Base-by-base conservation (phyloP, 2,888 invertebrate species). In the Azorinus chamasolen region DNA sequence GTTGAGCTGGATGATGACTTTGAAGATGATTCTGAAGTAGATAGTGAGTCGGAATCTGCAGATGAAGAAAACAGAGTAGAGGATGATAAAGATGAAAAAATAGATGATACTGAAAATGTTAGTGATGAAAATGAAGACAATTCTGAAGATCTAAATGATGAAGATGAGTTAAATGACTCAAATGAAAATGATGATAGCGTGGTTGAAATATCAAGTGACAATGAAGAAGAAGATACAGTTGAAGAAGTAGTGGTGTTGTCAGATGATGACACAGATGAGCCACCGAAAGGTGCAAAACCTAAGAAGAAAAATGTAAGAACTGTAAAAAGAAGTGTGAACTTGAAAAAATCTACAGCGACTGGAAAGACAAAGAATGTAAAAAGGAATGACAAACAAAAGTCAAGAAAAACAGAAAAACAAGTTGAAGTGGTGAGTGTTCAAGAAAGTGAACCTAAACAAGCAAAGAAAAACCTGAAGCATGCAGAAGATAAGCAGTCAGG, bases 21-120 rank as follows among this genome's bases (percentile, higher is more conserved):
- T 5, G 80, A 77, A 14, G 75, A 54, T 20, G 82, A 79, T 71
- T 69, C 74, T 14, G 79, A 79, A 12, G 77, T 69, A 12, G 63
- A 59, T 2, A 76, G 65, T 43, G 74, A 71, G 16, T 82, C 81
- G 20, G 78, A 51, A 24, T 78, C 78, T 1, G 68, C 75, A 16
- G 80, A 66, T 8, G 59, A 48, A 14, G 65, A 53, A n/a, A 57
- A 46, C 3, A 39, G 68, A 20, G 55, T 55, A 41, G 64, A 61
- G 25, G 53, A 59, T 37, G 70, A 50, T 39, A 63, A 70, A 46
- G 72, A 41, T 20, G 68, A 74, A 2, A 64, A 66, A 48, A 63
- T 25, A 5, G 63, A 72, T 20, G 70, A 61, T 57, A 25, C 6
- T 41, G 69, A 62, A 41, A 41, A 16, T 10, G 41, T 37, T 32